A percentile compares a stretch with the other conserved stretches of the same genome.
phyloP scores from a whole-genome alignment of 2,113 vertebrate species.

The Crotophaga sulcirostris region DNA sequence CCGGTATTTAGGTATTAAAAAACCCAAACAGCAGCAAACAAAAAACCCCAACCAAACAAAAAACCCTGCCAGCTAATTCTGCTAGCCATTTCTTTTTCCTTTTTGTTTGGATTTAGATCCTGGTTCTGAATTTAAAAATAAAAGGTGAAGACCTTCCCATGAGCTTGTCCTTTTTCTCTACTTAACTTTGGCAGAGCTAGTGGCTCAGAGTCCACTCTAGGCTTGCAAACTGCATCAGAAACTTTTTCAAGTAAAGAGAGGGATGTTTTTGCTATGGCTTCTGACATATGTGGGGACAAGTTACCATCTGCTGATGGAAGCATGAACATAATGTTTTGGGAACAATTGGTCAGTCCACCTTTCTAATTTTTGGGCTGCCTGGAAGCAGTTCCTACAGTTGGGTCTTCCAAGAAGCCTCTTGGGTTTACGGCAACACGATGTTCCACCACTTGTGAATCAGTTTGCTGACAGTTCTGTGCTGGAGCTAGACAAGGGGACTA shows the following conservation, averaged over 20 bases:
- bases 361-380: neutral
- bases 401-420: neutral
- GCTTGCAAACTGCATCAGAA: neutral
- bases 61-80: neutral
- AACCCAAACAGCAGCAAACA: neutral
- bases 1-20: constrained; percentile 86
- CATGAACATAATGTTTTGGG: neutral
- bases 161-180: neutral
- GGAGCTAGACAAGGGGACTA: neutral
- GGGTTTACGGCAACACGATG: neutral
- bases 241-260: neutral
- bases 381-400: neutral
- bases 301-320: neutral
- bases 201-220: neutral
- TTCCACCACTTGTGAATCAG: neutral
- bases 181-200: neutral
- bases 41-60: neutral
- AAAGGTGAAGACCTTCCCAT: neutral
- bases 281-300: neutral
- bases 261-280: neutral
- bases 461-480: neutral
- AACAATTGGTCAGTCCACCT: neutral
- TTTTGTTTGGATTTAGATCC: neutral
- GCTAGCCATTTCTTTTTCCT: neutral
- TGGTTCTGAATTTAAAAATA: neutral